Evolutionary conservation across 2,797 vertebrate genomes (phyloP).

Genomic region (Decapterus maruadsi): DNA sequence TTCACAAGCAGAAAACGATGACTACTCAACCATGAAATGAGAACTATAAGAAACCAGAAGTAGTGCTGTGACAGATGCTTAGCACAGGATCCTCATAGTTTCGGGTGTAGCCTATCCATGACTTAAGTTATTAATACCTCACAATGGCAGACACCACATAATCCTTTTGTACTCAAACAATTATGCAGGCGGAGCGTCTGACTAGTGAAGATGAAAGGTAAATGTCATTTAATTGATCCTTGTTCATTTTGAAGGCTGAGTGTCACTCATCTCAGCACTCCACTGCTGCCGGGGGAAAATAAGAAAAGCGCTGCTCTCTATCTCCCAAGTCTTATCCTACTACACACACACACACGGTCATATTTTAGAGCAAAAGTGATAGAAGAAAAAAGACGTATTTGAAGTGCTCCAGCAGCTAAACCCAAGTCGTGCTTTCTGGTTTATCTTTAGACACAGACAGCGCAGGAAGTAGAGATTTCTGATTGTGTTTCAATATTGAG

Average conservation of each 20-base stretch:
- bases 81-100: background rate
- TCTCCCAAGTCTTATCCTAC: background rate
- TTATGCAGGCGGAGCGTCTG: background rate
- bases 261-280: background rate
- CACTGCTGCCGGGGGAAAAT: background rate
- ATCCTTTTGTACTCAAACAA: background rate
- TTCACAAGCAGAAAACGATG: constrained; percentile 37
- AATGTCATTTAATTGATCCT: background rate
- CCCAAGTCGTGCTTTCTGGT: background rate
- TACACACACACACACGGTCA: background rate
- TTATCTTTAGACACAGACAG: background rate
- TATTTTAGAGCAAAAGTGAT: background rate
- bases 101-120: background rate
- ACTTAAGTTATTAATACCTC: constrained; percentile 19
- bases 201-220: background rate
- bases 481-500: background rate
- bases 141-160: background rate
- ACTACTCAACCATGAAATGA: constrained; percentile 35
- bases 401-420: background rate
- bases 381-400: background rate
- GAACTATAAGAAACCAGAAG: constrained; percentile 32
- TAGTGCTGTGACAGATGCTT: constrained; percentile 5
- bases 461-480: background rate
- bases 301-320: background rate
- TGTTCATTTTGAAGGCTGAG: constrained; percentile 6